Base-by-base conservation (phyloP, 2,113 vertebrate species). In the Lepus timidus region DNA sequence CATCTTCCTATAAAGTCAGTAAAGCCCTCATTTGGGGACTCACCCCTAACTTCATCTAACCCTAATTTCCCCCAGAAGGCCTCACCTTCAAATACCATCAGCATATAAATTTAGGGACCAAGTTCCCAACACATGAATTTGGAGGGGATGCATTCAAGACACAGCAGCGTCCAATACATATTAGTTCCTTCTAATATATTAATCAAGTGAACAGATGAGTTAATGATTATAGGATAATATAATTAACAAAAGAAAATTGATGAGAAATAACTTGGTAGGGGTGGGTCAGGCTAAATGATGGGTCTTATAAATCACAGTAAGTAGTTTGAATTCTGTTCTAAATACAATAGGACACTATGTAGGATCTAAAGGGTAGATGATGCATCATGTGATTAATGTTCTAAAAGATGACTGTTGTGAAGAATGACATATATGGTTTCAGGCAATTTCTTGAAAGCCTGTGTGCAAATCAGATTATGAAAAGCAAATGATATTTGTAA, bases 401-500 rank as follows among this genome's bases (percentile, higher is more conserved):
- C 76, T 91, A 58, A 85, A 88, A 84, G 9, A 25, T 19, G 27
- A 55, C 22, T 31, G 2, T 85, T 61, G 7, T 51, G 36, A n/a
- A 86, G 36, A 58, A 44, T 62, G 33, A 33, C 55, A 65, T 33
- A 5, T 22, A n/a, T 90, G 16, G 62, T 44, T 73, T 68, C 51
- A 78, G 19, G 9, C 49, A 61, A 79, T 82, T 82, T 90, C 55
- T 85, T 75, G 5, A 73, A 92, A 92, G 52, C 55, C 29, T 90
- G 20, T 90, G 3, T 64, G 25, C 62, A 81, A 75, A 62, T 62
- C n/a, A 91, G n/a, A 92, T 67, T 74, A 87, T 61, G 29, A 9
- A 36, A 80, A 86, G 65, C 33, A 29, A 91, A 62, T 84, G 73
- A 52, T 75, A 87, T 36, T 92, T 64, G 71, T 70, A 64, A 87